Evolutionary conservation across 2,113 vertebrate species (phyloP).

Genomic region (Phaetusa simplex): DNA sequence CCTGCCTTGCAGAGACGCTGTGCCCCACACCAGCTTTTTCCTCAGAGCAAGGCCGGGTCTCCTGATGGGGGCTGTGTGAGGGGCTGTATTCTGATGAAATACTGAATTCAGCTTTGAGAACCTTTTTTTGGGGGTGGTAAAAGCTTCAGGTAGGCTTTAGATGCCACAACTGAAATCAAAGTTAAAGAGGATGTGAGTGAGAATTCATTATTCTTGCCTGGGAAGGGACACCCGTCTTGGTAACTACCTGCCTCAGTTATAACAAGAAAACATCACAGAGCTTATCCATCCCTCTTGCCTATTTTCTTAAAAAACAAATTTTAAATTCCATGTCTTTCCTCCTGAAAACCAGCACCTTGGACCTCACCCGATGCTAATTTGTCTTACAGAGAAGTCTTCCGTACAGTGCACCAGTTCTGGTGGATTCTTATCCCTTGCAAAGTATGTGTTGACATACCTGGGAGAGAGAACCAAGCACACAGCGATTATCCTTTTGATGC

Average conservation of each 20-base stretch:
- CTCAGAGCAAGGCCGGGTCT: not conserved
- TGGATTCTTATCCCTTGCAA: not conserved
- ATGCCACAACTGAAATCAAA: not conserved
- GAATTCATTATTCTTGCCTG: not conserved
- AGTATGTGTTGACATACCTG: not conserved
- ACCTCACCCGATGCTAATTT: not conserved
- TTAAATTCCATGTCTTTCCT: not conserved
- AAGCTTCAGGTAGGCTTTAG: not conserved
- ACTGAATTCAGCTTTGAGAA: not conserved
- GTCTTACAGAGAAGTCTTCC: not conserved
- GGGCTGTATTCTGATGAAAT: not conserved
- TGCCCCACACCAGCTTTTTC: not conserved
- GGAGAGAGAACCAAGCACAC: not conserved
- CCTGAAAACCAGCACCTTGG: not conserved
- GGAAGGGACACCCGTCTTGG: not conserved
- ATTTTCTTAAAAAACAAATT: not conserved
- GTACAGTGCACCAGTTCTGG: not conserved
- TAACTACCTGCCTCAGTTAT: not conserved
- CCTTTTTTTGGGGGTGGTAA: not conserved
- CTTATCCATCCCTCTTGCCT: not conserved
- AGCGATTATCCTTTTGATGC: not conserved
- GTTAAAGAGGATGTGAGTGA: not conserved
- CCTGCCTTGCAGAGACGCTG: accelerated
- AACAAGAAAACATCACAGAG: not conserved
- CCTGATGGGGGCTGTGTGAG: not conserved